phyloP scores from a whole-genome alignment of 2,888 invertebrate genomes.

The Epinotia demarniana region DNA sequence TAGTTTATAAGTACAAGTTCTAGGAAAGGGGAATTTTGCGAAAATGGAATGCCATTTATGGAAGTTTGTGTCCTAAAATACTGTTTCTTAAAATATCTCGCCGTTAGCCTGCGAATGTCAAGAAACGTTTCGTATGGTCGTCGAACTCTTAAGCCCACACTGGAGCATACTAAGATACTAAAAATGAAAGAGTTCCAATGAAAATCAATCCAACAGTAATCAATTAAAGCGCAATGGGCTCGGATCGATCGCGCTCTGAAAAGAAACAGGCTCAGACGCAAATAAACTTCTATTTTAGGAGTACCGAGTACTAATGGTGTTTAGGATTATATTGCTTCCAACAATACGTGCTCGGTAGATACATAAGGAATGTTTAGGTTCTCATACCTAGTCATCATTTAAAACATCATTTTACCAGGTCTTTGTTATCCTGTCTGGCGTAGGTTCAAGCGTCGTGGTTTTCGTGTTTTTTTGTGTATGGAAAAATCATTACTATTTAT shows the following conservation, averaged over 20 bases:
- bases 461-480: no score
- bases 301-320: slow-evolving; percentile 11
- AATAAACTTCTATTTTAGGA: slow-evolving; percentile 36
- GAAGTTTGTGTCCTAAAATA: no score
- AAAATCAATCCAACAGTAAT: slow-evolving; percentile 6
- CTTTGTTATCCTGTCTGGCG: no score
- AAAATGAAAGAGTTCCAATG: slow-evolving; percentile 11
- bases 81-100: no score
- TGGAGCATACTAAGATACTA: background rate
- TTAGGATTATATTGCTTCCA: slow-evolving; percentile 9
- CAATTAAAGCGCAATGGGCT: slow-evolving; percentile 25
- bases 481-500: no score
- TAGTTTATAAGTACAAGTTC: no score
- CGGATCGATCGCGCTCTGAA: slow-evolving; percentile 1
- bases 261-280: slow-evolving; percentile 19
- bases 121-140: no score
- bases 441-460: no score
- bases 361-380: background rate
- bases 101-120: no score
- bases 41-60: no score
- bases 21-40: no score
- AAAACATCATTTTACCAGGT: background rate
- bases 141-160: background rate
- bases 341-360: background rate
- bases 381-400: background rate